Base-by-base conservation (phyloP, 2,888 invertebrate genomes). In the Sussaba pulchella region DNA sequence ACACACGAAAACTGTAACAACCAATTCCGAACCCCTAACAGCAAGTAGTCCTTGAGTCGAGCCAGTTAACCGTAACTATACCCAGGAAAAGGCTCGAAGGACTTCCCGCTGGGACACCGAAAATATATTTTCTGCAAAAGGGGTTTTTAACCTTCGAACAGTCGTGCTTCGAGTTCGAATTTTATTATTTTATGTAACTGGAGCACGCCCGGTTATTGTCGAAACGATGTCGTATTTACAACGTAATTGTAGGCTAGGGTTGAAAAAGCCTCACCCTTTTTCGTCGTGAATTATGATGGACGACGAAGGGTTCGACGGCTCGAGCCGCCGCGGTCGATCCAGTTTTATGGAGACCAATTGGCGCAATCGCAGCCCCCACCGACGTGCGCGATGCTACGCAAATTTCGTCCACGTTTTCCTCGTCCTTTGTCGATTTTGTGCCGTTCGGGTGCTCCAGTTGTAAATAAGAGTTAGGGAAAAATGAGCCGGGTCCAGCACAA, bases 191-290 rank as follows among this genome's bases (percentile, higher is more conserved):
- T 87, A 87, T 87, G 85, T 86, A 89, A 89, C 85, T 88, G 85
- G 88, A 88, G 88, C 88, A 89, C 88, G 87, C 86, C 84, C 39
- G 77, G 78, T 50, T 67, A 86, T 88, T 89, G 83, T 87, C 50
- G 54, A 63, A 77, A 72, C 24, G 84, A 78, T 82, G 83, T 64
- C 77, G 84, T 84, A 86, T 88, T 89, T 86, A 89, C 89, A 86
- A 90, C 86, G 87, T 88, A 89, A 90, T 90, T 88, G 85, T 88
- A 77, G 87, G 86, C 85, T 89, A 89, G 90, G 88, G 91, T 91
- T 91, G 89, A 91, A 89, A 89, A 89, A 87, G 74, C 85, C 85
- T 85, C 84, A 88, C 88, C 88, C 88, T 89, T 89, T 88, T 63
- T 31, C 31, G 31, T 31, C 83, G 82, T 87, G 85, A 89, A 88